phyloP scores from a whole-genome alignment of 2,113 vertebrate species.

The Megaleporinus macrocephalus region DNA sequence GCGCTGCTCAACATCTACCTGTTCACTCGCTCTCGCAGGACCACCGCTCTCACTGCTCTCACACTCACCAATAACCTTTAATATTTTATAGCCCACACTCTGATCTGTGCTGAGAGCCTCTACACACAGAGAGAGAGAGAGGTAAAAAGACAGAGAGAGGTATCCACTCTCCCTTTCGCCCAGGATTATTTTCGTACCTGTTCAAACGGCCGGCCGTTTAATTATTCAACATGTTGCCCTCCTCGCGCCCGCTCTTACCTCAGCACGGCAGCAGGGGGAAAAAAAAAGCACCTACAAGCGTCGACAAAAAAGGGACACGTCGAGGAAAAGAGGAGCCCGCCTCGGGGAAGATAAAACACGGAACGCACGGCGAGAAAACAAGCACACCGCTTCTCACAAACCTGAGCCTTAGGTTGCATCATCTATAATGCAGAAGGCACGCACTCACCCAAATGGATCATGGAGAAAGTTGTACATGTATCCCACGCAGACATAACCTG shows the following conservation, averaged over 20 bases:
- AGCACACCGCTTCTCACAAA: conserved; percentile 60
- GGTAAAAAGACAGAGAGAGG: conserved; percentile 37
- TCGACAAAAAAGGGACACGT: conserved; percentile 67
- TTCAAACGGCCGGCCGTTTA: conserved; percentile 85
- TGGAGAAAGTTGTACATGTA: conserved; percentile 60
- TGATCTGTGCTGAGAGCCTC: conserved; percentile 78
- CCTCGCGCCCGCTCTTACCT: conserved; percentile 82
- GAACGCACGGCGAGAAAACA: conserved; percentile 57
- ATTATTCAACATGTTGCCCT: conserved; percentile 87
- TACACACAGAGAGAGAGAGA: conserved; percentile 62
- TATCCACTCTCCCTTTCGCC: conserved; percentile 70
- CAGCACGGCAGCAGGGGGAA: conserved; percentile 41
- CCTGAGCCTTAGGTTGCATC: conserved; percentile 64
- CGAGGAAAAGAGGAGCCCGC: conserved; percentile 52
- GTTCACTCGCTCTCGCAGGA: conserved; percentile 60
- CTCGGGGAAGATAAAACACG: conserved; percentile 51
- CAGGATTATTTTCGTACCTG: conserved; percentile 91
- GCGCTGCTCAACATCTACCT: conserved; percentile 50
- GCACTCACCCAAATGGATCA: conserved; percentile 67
- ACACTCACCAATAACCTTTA: conserved; percentile 77
- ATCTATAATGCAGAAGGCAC: conserved; percentile 72
- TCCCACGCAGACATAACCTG: conserved; percentile 54
- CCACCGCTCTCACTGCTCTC: conserved; percentile 64
- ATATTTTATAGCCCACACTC: conserved; percentile 79
- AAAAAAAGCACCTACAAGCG: conserved; percentile 82